These are phyloP conservation scores for Laupala kohalensis DNA, from an alignment of 1,140 invertebrate species.

Conservation along the genomic window DNA sequence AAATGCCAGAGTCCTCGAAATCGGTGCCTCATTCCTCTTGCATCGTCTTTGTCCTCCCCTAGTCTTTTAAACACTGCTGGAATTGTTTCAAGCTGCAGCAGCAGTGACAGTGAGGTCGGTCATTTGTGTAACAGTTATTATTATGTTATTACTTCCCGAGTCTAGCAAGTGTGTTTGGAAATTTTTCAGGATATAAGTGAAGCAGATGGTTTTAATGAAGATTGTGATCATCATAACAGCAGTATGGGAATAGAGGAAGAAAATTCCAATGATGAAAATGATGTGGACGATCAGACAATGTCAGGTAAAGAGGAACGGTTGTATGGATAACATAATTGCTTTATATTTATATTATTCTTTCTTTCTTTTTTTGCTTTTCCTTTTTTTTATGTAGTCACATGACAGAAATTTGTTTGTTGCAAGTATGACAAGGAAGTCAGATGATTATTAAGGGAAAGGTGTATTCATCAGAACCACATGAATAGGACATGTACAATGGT, in stretches of 20 bases:
- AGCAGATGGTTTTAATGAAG: conserved; percentile 44
- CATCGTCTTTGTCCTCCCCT: conserved; percentile 24
- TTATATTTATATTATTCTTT: not conserved
- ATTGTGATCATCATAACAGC: conserved; percentile 32
- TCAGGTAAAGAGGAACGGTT: conserved; percentile 39
- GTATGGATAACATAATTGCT: not conserved
- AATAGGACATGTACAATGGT: too few relatives aligned
- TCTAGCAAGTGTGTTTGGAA: conserved; percentile 9
- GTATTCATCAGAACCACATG: too few relatives aligned
- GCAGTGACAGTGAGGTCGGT: conserved; percentile 30
- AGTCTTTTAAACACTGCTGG: conserved; percentile 22
- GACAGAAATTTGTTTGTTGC: too few relatives aligned
- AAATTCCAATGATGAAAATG: conserved; percentile 61
- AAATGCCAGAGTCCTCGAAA: not conserved
- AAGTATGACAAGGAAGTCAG: too few relatives aligned
- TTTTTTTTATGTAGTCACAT: not conserved
- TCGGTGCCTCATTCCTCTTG: not conserved
- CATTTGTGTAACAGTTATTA: not conserved
- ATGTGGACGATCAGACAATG: conserved; percentile 73
- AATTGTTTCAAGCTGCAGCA: conserved; percentile 32
- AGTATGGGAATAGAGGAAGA: conserved; percentile 29
- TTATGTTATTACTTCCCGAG: not conserved
- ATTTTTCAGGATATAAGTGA: conserved; percentile 50
- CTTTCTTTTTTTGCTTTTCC: not conserved
- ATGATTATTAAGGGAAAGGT: too few relatives aligned